Evolutionary conservation across 2,888 invertebrate genomes (phyloP).

Genomic region (Cremastobaeus sp.): DNA sequence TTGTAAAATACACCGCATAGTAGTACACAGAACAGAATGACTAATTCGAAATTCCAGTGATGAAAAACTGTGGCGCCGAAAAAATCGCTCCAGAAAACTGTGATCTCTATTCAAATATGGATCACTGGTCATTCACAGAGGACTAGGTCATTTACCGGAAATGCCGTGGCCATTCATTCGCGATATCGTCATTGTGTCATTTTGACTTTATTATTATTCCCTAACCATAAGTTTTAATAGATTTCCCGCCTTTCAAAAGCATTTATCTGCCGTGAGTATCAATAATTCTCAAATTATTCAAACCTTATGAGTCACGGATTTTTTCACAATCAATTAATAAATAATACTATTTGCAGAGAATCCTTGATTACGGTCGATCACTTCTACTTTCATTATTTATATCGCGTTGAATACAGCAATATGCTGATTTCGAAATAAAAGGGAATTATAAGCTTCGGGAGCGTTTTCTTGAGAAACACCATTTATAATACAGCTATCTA

Average conservation of each 20-base stretch:
- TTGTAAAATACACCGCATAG: slow-evolving; percentile 11
- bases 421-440: too few species aligned
- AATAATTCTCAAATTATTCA: slow-evolving; percentile 16
- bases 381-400: slow-evolving; percentile 25
- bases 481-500: too few species aligned
- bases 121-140: slow-evolving; percentile 16
- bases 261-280: slow-evolving; percentile 11
- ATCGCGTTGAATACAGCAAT: too few species aligned
- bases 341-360: slow-evolving; percentile 26
- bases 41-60: slow-evolving; percentile 8
- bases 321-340: slow-evolving; percentile 7
- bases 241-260: slow-evolving; percentile 10
- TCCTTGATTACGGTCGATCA: slow-evolving; percentile 41
- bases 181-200: slow-evolving; percentile 23
- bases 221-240: slow-evolving; percentile 22
- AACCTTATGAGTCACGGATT: slow-evolving; percentile 16
- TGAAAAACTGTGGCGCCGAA: slow-evolving; percentile 19
- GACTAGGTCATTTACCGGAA: slow-evolving; percentile 37
- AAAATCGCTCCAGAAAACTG: slow-evolving; percentile 14
- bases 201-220: slow-evolving; percentile 40
- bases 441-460: too few species aligned
- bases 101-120: slow-evolving; percentile 6
- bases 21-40: neutral
- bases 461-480: too few species aligned
- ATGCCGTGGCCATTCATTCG: slow-evolving; percentile 30